These are phyloP conservation scores for Drymodes brunneopygia DNA, from an alignment of 2,113 vertebrate genomes.

Conservation along the genomic window DNA sequence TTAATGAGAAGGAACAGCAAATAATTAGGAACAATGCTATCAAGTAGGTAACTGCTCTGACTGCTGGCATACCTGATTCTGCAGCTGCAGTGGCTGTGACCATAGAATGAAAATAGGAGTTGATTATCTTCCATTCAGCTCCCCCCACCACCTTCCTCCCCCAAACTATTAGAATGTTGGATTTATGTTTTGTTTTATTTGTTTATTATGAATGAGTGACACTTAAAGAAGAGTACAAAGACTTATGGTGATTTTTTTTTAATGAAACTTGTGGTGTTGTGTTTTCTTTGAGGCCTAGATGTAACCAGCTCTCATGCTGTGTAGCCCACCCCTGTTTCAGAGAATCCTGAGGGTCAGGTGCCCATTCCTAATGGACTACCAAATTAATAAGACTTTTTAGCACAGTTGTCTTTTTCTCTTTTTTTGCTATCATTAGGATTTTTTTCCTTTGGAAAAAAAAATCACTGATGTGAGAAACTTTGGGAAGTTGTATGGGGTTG, in stretches of 20 bases:
- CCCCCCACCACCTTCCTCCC: fast-evolving
- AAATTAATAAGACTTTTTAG: not conserved
- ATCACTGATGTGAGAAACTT: not conserved
- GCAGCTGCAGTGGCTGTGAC: not conserved
- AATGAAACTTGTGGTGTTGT: not conserved
- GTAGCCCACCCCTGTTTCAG: not conserved
- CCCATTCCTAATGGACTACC: not conserved
- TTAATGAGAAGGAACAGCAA: constrained; percentile 47
- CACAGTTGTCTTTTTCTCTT: fast-evolving
- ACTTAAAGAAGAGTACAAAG: not conserved
- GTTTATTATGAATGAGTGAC: not conserved
- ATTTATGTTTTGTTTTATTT: not conserved
- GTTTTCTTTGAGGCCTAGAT: not conserved
- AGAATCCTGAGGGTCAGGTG: not conserved
- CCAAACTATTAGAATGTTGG: not conserved
- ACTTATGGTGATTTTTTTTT: not conserved
- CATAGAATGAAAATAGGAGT: not conserved
- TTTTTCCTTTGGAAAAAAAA: not conserved
- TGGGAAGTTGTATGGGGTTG: not conserved
- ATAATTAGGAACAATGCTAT: constrained; percentile 22
- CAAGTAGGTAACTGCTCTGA: not conserved
- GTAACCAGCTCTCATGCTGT: not conserved
- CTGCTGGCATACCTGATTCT: not conserved
- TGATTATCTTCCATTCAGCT: not conserved
- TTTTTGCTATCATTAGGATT: not conserved